Base-by-base conservation (phyloP, 2,888 invertebrate species). In the Orchesella flavescens region DNA sequence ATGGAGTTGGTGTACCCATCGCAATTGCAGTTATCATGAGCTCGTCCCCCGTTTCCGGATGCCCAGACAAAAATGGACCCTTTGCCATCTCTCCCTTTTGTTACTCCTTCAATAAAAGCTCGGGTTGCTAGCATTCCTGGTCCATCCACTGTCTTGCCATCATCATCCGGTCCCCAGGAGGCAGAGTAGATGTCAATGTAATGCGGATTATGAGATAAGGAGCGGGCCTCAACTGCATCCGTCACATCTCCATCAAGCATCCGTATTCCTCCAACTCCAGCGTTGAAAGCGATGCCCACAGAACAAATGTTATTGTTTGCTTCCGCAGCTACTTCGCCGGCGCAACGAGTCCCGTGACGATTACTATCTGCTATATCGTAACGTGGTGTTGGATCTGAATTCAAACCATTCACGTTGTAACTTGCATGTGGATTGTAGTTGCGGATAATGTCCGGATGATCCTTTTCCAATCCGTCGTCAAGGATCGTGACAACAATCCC, bases 51-150 rank as follows among this genome's bases (percentile, higher is more conserved):
- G 91, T 99, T 99, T 55, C 99, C 99, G 0, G 97, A 98, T 0
- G 99, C 99, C 99, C 99, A 99, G 0, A 99, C 96, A 91, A 98
- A 99, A 89, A 99, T 99, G 23, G 98, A 98, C 13, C 98, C 98
- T 90, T 95, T 95, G 44, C 98, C 97, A 87, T 93, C 93, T 7
- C 98, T 94, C 83, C 98, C 96, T 93, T 96, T 96, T 0, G 94
- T 95, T 69, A 99, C 96, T 44, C 99, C 99, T 91, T 98, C 96
- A 87, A 96, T 94, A 90, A 99, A 99, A 3, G 99, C 99, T 88
- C 96, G 93, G 0, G 95, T 95, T 0, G 99, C 98, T 57, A 99
- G 91, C 89, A 96, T 96, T 0, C 98, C 98, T 0, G 99, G 99
- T 0, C 99, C 99, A 89, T 98, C 98, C 0, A 98, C 98, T 55